Percentiles rank a stretch among this genome's conserved stretches.
Evolutionary conservation across 2,113 vertebrate genomes (phyloP).

Genomic region (Paramormyrops kingsleyae): DNA sequence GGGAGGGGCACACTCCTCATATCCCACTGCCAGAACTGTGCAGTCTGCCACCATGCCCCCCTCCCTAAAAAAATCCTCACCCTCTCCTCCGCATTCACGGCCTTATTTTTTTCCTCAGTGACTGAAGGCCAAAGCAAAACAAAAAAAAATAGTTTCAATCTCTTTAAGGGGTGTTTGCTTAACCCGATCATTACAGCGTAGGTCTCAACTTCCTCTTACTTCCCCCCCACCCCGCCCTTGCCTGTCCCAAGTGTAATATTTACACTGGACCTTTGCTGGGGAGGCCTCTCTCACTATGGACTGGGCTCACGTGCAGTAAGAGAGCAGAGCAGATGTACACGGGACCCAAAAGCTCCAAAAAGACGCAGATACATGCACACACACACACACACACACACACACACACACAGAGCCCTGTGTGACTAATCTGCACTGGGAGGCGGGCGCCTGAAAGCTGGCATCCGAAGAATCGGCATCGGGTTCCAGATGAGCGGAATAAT

Average conservation of each 20-base stretch:
- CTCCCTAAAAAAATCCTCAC: neutral
- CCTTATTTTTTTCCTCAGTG: neutral
- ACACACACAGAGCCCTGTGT: neutral
- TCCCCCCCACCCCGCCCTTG: neutral
- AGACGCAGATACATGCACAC: neutral
- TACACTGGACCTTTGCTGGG: neutral
- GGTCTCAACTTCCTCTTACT: neutral
- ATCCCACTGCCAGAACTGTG: neutral
- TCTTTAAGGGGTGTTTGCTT: neutral
- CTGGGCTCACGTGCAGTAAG: neutral
- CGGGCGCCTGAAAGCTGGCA: neutral
- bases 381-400: neutral
- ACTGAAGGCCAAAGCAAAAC: neutral
- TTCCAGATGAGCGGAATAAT: neutral
- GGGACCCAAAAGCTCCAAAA: neutral
- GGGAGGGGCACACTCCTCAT: neutral
- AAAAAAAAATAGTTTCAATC: neutral
- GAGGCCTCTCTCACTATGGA: neutral
- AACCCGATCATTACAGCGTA: neutral
- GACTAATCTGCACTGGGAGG: slow-evolving; percentile 7
- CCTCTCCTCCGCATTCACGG: neutral
- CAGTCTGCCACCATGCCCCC: neutral
- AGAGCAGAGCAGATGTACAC: neutral
- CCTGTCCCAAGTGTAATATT: neutral
- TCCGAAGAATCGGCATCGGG: neutral